These are phyloP conservation scores for Cephus sareptanus DNA, from an alignment of 2,888 invertebrate genomes.

Conservation along the genomic window DNA sequence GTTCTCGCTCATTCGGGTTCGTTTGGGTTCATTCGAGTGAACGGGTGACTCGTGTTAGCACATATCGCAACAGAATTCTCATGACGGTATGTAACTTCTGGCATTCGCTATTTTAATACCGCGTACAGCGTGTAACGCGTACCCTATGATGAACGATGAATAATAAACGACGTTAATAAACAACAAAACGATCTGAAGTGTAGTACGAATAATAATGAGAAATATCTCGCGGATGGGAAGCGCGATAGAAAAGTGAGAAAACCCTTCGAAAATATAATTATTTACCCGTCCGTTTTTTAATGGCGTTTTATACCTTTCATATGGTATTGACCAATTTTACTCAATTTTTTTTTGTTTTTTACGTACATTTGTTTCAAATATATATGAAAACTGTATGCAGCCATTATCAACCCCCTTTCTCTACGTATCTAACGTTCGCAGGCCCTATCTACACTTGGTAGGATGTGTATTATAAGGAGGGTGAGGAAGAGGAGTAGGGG, in stretches of 20 bases:
- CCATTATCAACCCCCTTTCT: not conserved
- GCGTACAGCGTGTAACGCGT: constrained; percentile 37
- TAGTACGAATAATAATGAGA: constrained; percentile 51
- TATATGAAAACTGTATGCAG: not conserved
- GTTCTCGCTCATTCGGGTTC: not conserved
- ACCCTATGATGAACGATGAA: constrained; percentile 53
- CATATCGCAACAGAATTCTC: not conserved
- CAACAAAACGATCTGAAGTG: constrained; percentile 51
- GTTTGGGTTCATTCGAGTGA: not conserved
- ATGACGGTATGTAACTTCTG: not conserved
- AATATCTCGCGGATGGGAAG: not conserved
- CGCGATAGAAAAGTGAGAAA: not conserved
- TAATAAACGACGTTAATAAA: constrained; percentile 57
- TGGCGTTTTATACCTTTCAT: not conserved
- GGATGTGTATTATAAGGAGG: not conserved
- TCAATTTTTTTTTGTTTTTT: not conserved
- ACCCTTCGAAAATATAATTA: not conserved
- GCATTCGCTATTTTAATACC: not conserved
- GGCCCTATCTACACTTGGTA: not conserved
- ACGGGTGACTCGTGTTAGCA: not conserved
- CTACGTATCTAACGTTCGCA: not conserved
- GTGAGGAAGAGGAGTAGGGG: constrained; percentile 32
- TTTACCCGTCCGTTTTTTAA: not conserved
- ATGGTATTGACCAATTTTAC: not conserved
- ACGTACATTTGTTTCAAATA: not conserved